These are phyloP conservation scores for Theretra japonica DNA, from an alignment of 2,888 invertebrate species.

Conservation along the genomic window DNA sequence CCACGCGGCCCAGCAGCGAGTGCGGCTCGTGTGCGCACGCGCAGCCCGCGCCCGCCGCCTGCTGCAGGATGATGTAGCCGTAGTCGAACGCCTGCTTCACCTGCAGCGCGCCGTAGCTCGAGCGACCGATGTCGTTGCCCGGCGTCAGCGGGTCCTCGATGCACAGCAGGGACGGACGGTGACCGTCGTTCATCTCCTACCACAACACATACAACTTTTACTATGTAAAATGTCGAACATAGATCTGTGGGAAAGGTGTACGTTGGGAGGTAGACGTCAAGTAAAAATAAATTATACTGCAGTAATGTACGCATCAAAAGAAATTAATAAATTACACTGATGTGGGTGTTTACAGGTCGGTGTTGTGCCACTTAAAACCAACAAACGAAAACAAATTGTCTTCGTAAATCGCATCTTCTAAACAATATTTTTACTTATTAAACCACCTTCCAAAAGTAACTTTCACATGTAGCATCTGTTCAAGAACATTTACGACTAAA, in stretches of 20 bases:
- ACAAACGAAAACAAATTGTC: too few species aligned
- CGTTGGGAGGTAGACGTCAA: too few species aligned
- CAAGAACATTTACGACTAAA: too few species aligned
- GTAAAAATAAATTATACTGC: not conserved
- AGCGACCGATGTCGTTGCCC: slow-evolving; percentile 98
- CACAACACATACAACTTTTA: slow-evolving; percentile 6
- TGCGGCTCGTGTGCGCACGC: slow-evolving; percentile 75
- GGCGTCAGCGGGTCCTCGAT: slow-evolving; percentile 99
- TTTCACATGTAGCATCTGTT: too few species aligned
- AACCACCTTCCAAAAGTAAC: too few species aligned
- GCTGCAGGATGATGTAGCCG: slow-evolving; percentile 94
- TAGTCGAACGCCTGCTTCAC: slow-evolving; percentile 96
- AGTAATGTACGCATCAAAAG: not conserved
- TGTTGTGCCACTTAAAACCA: too few species aligned
- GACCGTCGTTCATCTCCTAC: slow-evolving; percentile 96
- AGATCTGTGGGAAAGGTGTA: too few species aligned
- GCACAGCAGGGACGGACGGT: slow-evolving; percentile 96
- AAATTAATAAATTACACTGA: not conserved
- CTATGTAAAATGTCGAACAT: too few species aligned
- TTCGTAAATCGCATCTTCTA: too few species aligned
- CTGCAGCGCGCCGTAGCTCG: slow-evolving; percentile 96
- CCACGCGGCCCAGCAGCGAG: slow-evolving; percentile 93
- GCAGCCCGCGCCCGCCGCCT: slow-evolving; percentile 86
- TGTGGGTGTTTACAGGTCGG: too few species aligned
- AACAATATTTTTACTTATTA: too few species aligned